Evolutionary conservation across 2,797 vertebrate genomes (phyloP), one percentile per base, ranked within the genome.

Genomic region (Acanthurus tractus): DNA sequence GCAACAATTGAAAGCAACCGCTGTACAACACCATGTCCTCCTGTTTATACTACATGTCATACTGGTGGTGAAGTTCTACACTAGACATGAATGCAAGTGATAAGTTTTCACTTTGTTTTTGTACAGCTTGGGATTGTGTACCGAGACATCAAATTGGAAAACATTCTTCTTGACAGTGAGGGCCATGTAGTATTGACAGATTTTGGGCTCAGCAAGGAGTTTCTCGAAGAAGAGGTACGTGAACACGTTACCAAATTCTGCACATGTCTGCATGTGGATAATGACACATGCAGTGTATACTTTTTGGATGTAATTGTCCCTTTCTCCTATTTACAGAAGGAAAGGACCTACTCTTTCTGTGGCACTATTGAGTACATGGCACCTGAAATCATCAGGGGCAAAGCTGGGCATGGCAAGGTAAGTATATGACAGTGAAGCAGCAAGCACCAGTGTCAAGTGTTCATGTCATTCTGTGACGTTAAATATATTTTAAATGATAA

Each of bases 281-380:
- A 29, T 36, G 44, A 40, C 20, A 42, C 6, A 2, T 5, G 22
- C 1, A 49, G 20, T 22, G 8, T 59, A 23, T 34, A 2, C 52
- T 36, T 15, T 38, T n/a, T 56, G 15, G 53, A 34, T 34, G 29
- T 10, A 40, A 7, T 76, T 8, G 40, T 44, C 6, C 5, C 10
- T 52, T 71, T 78, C 12, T 34, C 56, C 29, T 59, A 15, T 1
- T 54, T 71, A 15, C 78, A 98, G 97, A 96, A 96, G 89, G 97
- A 97, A 79, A 95, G 97, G 69, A 97, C 97, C 4, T 98, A 97
- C 89, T 98, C 97, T 1, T 98, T 98, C 90, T 98, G 97, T 46
- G 97, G 97, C 71, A 98, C 97, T 49, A 98, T 98, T 0, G 97
- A 98, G 85, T 98, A 98, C 91, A 98, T 98, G 97, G 97, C 97